Conservation (phyloP, 23 tunicate species). For the Styela clava region DNA sequence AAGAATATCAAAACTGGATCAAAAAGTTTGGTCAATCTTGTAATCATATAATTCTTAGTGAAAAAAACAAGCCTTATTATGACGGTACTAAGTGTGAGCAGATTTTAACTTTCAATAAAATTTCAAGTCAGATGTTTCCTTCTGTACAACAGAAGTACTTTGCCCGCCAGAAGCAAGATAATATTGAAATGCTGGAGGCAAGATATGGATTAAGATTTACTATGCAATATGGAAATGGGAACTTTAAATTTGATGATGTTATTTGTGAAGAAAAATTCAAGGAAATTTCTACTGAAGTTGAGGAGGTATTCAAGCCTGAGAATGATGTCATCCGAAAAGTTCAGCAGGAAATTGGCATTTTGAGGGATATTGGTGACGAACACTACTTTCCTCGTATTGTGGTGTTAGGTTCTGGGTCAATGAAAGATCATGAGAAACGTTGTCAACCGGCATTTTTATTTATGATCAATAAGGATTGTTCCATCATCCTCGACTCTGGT, state of each 20-base stretch:
- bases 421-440: not conserved
- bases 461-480: constrained; percentile 6
- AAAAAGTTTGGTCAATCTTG: constrained; percentile 6
- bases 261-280: not conserved
- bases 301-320: not conserved
- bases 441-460: constrained; percentile 38
- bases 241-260: not conserved
- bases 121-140: constrained; percentile 22
- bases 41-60: constrained; percentile 23
- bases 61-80: not conserved
- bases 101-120: not conserved
- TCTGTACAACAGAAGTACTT: not conserved
- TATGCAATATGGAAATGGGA: not conserved
- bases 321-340: not conserved
- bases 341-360: not conserved
- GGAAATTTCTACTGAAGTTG: not conserved
- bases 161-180: not conserved
- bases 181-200: not conserved
- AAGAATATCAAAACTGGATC: constrained; percentile 30
- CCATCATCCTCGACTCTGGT: constrained; percentile 68
- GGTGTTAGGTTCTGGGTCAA: constrained; percentile 52
- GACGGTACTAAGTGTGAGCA: not conserved
- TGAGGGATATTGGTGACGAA: not conserved
- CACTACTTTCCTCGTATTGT: constrained; percentile 34
- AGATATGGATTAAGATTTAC: not conserved